These are phyloP conservation scores for Neoscelio sp. DNA, from an alignment of 2,888 invertebrate genomes.

Conservation along the genomic window DNA sequence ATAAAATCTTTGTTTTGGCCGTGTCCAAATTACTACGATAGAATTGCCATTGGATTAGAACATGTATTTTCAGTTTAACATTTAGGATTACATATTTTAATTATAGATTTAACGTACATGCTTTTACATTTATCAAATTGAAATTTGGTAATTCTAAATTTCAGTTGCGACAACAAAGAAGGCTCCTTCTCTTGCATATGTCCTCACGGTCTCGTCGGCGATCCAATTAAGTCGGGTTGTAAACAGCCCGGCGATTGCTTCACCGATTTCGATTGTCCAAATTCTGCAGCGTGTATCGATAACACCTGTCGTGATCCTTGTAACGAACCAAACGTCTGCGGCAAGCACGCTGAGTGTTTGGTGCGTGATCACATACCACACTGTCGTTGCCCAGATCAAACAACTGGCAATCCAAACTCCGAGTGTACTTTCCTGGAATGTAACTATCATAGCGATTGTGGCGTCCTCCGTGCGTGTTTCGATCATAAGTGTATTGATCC, in stretches of 20 bases:
- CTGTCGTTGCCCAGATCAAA: conserved; percentile 90
- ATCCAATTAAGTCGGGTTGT: conserved; percentile 89
- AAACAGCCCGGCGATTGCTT: conserved; percentile 93
- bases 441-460: conserved; percentile 90
- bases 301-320: conserved; percentile 92
- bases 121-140: no score
- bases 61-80: no score
- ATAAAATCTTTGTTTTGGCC: no score
- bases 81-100: no score
- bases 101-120: no score
- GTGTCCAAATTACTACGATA: no score
- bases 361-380: conserved; percentile 88
- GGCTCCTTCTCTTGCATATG: conserved; percentile 92
- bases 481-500: conserved; percentile 92
- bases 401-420: conserved; percentile 89
- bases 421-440: conserved; percentile 92
- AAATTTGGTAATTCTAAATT: no score
- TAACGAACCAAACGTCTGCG: conserved; percentile 87
- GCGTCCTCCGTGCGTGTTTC: conserved; percentile 89
- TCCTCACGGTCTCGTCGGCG: conserved; percentile 91
- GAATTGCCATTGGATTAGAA: no score
- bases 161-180: conserved; percentile 89
- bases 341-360: conserved; percentile 90
- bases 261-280: conserved; percentile 91
- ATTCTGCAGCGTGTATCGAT: conserved; percentile 89